phyloP scores from a whole-genome alignment of 2,113 vertebrate genomes.

The Phalacrocorax pelagicus region DNA sequence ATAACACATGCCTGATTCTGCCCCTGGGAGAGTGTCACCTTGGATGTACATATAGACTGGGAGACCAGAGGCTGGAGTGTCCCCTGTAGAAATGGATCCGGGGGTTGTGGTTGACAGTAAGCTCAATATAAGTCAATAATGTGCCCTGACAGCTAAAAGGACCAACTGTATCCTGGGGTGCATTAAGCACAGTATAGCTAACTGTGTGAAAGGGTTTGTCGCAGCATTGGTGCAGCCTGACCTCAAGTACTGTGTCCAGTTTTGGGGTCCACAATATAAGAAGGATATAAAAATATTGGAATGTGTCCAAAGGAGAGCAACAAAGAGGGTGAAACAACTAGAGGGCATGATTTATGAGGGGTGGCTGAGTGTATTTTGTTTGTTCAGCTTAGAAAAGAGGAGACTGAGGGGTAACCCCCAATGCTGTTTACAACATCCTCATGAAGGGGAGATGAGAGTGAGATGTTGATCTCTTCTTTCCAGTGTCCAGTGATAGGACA shows the following conservation, averaged over 20 bases:
- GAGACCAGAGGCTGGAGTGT: background rate
- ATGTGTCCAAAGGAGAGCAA: background rate
- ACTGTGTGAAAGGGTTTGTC: background rate
- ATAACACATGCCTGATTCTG: background rate
- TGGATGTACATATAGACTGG: accelerated
- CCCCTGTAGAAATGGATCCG: background rate
- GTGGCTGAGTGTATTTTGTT: background rate
- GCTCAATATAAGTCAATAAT: background rate
- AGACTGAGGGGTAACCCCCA: too few relatives aligned
- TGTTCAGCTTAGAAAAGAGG: background rate
- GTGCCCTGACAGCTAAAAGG: background rate
- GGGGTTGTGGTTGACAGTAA: background rate
- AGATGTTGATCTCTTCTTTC: too few relatives aligned
- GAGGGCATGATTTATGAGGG: background rate
- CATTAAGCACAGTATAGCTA: background rate
- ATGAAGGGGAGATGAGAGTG: too few relatives aligned
- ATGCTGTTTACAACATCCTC: too few relatives aligned
- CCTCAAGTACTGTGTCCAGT: background rate
- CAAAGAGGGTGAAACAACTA: background rate
- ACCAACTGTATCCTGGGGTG: background rate
- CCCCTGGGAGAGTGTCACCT: background rate
- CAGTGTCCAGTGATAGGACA: too few relatives aligned
- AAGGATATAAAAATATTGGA: background rate
- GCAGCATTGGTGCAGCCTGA: background rate
- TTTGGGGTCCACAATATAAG: background rate